Evolutionary conservation across 2,888 invertebrate genomes (phyloP).

Genomic region (Eupithecia exiguata): DNA sequence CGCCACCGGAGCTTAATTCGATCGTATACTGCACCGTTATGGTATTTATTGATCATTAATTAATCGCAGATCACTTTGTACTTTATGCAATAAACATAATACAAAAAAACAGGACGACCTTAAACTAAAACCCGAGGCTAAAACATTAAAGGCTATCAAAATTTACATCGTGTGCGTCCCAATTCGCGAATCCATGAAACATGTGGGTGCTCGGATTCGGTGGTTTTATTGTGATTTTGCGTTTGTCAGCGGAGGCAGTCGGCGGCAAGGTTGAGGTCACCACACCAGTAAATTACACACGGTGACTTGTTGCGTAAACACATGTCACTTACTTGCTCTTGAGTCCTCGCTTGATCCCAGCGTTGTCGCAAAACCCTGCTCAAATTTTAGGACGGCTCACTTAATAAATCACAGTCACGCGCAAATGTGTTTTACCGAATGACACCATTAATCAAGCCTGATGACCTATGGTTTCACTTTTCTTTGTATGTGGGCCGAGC

Average conservation of each 20-base stretch:
- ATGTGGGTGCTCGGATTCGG: constrained; percentile 68
- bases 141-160: constrained; percentile 77
- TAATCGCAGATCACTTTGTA: constrained; percentile 60
- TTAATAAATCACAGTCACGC: constrained; percentile 54
- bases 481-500: constrained; percentile 57
- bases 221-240: constrained; percentile 64
- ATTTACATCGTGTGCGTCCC: constrained; percentile 75
- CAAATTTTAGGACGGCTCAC: constrained; percentile 31
- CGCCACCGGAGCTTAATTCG: constrained; percentile 29
- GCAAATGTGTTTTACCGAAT: constrained; percentile 54
- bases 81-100: constrained; percentile 59
- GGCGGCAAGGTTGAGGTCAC: constrained; percentile 75
- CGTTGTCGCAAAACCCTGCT: constrained; percentile 36
- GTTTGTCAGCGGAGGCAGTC: constrained; percentile 68
- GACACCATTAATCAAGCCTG: constrained; percentile 61
- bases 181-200: constrained; percentile 71
- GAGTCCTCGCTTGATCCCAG: constrained; percentile 31
- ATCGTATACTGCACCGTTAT: constrained; percentile 48
- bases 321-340: constrained; percentile 54
- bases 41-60: constrained; percentile 58
- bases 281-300: constrained; percentile 65
- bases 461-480: constrained; percentile 65
- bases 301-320: constrained; percentile 66
- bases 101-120: constrained; percentile 70
- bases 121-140: constrained; percentile 73